Conservation (phyloP, 2,797 vertebrate species). For the Lutjanus campechanus region DNA sequence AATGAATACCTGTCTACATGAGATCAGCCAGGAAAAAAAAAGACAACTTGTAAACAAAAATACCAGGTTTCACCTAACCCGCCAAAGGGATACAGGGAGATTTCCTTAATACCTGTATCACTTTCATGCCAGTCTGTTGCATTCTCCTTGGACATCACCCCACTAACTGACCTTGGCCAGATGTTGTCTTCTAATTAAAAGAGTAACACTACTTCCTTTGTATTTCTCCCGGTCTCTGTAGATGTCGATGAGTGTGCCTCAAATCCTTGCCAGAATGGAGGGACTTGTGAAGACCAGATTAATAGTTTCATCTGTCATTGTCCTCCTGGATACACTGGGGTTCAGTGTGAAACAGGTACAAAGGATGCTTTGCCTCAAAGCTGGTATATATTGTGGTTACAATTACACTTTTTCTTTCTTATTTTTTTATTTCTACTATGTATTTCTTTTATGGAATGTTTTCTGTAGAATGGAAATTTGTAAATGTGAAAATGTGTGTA, state of each 20-base stretch:
- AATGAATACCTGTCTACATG: slow-evolving; percentile 50
- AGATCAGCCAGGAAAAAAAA: slow-evolving; percentile 70
- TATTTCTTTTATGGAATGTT: not conserved
- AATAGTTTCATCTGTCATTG: slow-evolving; percentile 92
- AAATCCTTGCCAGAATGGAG: slow-evolving; percentile 91
- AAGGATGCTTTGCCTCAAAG: not conserved
- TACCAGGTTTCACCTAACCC: slow-evolving; percentile 56
- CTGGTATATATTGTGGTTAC: not conserved
- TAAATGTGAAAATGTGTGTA: not conserved
- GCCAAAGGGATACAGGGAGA: slow-evolving; percentile 66
- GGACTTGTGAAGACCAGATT: slow-evolving; percentile 88
- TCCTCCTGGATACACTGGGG: slow-evolving; percentile 88
- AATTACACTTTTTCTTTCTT: not conserved
- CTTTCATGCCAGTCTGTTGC: slow-evolving; percentile 43
- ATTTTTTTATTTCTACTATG: not conserved
- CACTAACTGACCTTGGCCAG: slow-evolving; percentile 35
- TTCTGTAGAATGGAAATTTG: slow-evolving; percentile 5
- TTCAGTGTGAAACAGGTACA: slow-evolving; percentile 86
- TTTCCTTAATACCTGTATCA: slow-evolving; percentile 71
- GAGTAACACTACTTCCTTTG: slow-evolving; percentile 56
- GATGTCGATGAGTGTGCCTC: slow-evolving; percentile 95
- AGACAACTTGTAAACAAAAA: slow-evolving; percentile 64
- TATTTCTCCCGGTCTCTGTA: slow-evolving; percentile 69
- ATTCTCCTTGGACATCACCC: slow-evolving; percentile 53
- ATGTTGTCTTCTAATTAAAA: slow-evolving; percentile 66